Evolutionary conservation across 2,888 invertebrate species (phyloP), one percentile per base, ranked within the genome.

Genomic region (Neelides folsomi): DNA sequence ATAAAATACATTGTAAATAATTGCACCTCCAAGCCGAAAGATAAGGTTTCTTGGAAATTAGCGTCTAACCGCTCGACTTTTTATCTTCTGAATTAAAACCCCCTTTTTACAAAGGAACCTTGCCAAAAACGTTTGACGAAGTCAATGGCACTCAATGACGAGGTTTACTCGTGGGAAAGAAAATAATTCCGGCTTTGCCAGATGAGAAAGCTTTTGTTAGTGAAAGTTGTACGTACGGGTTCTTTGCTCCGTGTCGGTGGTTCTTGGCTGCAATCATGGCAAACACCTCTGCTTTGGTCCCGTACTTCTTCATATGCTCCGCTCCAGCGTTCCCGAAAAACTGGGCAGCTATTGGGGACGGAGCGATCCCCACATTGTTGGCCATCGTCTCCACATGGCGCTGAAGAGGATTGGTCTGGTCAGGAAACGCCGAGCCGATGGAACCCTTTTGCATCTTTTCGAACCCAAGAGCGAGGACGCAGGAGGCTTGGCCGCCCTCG

Each of bases 191-290:
- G 47, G 34, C 39, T 47, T 35, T 27, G 15, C 46, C n/a, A 27
- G 27, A 27, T 27, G 27, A 27, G 27, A 27, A 27, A 27, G 27
- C 27, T 27, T 27, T 27, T 27, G 27, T 27, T 49, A 49, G 13
- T 20, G n/a, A 51, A 15, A 34, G 39, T 34, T 51, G 12, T 46
- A 74, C 79, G 76, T 72, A 85, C 71, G 95, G 95, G 74, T 98
- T 98, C 69, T 95, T 92, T 0, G 81, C 79, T 5, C 95, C 97
- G 72, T 98, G 95, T 64, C 88, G 82, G 70, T 98, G 97, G 72
- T 98, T 98, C 71, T 98, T 98, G 68, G 84, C 84, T 0, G 97
- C 98, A 67, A 98, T 93, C 73, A 97, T 98, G 1, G 90, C 97
- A 67, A 97, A 84, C 68, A 97, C 97, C 58, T 88, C 81, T 13